These are phyloP conservation scores for Lipophrys pholis DNA, from an alignment of 2,113 vertebrate species.

Conservation along the genomic window DNA sequence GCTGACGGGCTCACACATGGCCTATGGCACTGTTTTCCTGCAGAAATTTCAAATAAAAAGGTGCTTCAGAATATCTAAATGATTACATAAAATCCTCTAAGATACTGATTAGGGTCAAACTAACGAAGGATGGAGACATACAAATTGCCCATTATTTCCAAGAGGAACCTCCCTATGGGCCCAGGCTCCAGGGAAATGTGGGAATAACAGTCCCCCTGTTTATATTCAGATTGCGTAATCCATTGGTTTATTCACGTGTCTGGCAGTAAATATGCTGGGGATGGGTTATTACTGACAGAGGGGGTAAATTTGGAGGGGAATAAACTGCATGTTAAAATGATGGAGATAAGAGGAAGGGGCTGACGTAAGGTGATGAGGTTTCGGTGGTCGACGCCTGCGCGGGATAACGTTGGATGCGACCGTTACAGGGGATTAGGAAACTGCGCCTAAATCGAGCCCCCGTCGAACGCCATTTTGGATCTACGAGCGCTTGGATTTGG, in stretches of 20 bases:
- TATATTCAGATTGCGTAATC: not conserved
- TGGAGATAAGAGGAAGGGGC: slow-evolving; percentile 54
- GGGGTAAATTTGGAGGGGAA: slow-evolving; percentile 8
- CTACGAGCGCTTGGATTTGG: not conserved
- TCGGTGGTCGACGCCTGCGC: slow-evolving; percentile 72
- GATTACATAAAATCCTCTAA: not conserved
- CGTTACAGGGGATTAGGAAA: slow-evolving; percentile 77
- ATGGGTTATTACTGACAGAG: not conserved
- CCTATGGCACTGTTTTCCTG: slow-evolving; percentile 4
- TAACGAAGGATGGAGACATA: too few species aligned
- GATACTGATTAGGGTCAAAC: not conserved
- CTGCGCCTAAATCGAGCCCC: slow-evolving; percentile 60
- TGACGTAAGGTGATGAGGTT: slow-evolving; percentile 81
- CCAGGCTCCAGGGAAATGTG: slow-evolving; percentile 33
- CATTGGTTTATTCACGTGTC: not conserved
- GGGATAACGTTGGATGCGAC: slow-evolving; percentile 51
- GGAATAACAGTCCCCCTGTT: not conserved
- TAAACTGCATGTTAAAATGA: slow-evolving; percentile 37
- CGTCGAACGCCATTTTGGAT: slow-evolving; percentile 78
- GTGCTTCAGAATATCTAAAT: not conserved
- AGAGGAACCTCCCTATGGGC: slow-evolving; percentile 37
- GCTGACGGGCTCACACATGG: not conserved
- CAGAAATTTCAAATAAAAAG: not conserved
- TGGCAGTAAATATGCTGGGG: not conserved
- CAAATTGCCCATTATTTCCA: not conserved